phyloP scores from a whole-genome alignment of 1,140 invertebrate genomes.

The Drosophila watanabei region DNA sequence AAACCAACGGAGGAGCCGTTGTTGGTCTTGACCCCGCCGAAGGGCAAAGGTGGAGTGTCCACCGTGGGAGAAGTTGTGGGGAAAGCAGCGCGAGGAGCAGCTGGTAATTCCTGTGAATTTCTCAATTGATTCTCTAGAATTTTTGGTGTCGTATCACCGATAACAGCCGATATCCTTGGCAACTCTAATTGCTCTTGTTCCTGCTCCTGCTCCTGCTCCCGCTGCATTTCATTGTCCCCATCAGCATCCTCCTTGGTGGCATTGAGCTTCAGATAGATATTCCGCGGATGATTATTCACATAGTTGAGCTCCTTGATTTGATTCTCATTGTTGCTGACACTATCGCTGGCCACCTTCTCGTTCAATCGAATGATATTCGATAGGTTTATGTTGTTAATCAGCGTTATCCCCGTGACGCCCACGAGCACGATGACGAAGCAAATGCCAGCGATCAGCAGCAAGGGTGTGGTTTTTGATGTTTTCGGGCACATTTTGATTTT shows the following conservation, averaged over 20 bases:
- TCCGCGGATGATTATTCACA: conserved; percentile 79
- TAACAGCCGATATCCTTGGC: conserved; percentile 52
- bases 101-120: neutral
- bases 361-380: conserved; percentile 83
- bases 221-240: conserved; percentile 2
- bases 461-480: conserved; percentile 74
- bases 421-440: conserved; percentile 80
- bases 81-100: neutral
- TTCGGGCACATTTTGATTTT: conserved; percentile 73
- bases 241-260: conserved; percentile 13
- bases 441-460: conserved; percentile 78
- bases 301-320: conserved; percentile 81
- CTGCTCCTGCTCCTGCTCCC: conserved; percentile 23
- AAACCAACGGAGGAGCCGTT: conserved; percentile 30
- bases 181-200: conserved; percentile 35
- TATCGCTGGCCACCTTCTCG: conserved; percentile 84
- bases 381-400: conserved; percentile 83
- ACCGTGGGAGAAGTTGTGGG: neutral
- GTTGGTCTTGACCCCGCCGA: conserved; percentile 39
- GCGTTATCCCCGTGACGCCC: conserved; percentile 75
- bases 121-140: conserved; percentile 22
- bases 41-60: conserved; percentile 36
- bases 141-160: conserved; percentile 20
- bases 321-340: conserved; percentile 75
- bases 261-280: conserved; percentile 51